Base-by-base conservation (phyloP, 2,888 invertebrate species). In the Augiades crinisus region DNA sequence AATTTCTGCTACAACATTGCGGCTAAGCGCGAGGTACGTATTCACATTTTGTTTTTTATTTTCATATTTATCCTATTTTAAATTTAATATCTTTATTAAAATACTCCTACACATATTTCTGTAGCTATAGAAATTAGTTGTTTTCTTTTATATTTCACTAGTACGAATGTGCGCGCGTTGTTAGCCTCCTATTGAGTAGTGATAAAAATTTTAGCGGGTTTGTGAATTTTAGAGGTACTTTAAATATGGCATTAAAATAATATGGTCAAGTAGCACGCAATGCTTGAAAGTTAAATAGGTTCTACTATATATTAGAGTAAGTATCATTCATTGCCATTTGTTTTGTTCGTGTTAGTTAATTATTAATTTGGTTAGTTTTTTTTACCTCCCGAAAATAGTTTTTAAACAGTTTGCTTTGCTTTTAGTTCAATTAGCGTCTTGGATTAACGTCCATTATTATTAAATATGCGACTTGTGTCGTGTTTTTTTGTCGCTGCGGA, bases 161-260 rank as follows among this genome's bases (percentile, higher is more conserved):
- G 14, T 33, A 27, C 27, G 24, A 40, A 8, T 40, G 38, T 40
- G 38, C 38, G 38, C 38, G 38, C 38, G 24, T 24, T 40, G 38
- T 22, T 21, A 24, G 10, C 38, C 22, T 14, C 17, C n/a, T 27
- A 27, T 1, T 40, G 22, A 22, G 16, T 14, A 14, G 10, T 5
- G 7, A 21, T 10, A n/a, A 22, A 12, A 21, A 40, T 24, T 4
- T 38, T 6, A n/a, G 14, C 38, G 22, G 13, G 12, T 12, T 37
- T 21, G 37, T 17, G 21, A 21, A 21, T 21, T 37, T 37, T 14
- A 10, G 10, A 27, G n/a, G n/a, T n/a, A n/a, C 3, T 27, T 8
- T 27, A 6, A 27, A 27, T 10, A 10, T 10, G 10, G 10, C 27
- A 27, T 27, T 27, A 27, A 27, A 27, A 27, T 2, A 37, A 37